Evolutionary conservation across 2,888 invertebrate genomes (phyloP), one percentile per base, ranked within the genome.

Genomic region (Diaphora mendica): DNA sequence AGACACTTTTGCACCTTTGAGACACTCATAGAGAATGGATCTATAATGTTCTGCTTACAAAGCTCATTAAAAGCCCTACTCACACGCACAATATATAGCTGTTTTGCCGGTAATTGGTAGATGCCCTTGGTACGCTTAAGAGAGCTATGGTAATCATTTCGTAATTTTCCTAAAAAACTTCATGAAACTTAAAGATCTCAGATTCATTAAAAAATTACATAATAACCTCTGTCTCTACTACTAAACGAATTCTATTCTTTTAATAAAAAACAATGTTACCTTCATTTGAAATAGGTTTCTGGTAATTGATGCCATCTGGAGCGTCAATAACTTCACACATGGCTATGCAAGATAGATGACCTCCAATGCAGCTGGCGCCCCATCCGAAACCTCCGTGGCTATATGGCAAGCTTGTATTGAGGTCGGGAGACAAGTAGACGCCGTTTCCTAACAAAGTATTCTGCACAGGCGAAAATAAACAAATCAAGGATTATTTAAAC

Each of bases 291-390:
- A 92, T 88, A 0, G 92, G 92, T 86, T 95, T 96, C 80, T 96
- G 96, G 81, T 96, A 96, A 85, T 96, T 96, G 11, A 97, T 96
- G 79, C 96, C 96, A 72, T 96, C 96, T 2, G 97, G 96, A 87
- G 98, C 97, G 90, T 98, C 96, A 68, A 98, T 96, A 71, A 98
- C 96, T 94, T 98, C 98, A 92, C 98, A 98, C 77, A 98, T 92
- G 4, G 98, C 98, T 68, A 98, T 96, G 88, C 98, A 97, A 64
- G 98, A 97, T 70, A 98, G 93, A 79, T 97, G 96, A n/a, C 97
- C 96, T 3, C 98, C 98, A 70, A 98, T 96, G 75, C 96, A 92
- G 85, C 98, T 98, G 17, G 97, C 97, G 39, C 97, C 97, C 98
- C 98, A 98, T 20, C 97, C 96, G 86, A 96, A 96, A n/a, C 97